Evolutionary conservation across 2,113 vertebrate species (phyloP).

Genomic region (Hemicordylus capensis): DNA sequence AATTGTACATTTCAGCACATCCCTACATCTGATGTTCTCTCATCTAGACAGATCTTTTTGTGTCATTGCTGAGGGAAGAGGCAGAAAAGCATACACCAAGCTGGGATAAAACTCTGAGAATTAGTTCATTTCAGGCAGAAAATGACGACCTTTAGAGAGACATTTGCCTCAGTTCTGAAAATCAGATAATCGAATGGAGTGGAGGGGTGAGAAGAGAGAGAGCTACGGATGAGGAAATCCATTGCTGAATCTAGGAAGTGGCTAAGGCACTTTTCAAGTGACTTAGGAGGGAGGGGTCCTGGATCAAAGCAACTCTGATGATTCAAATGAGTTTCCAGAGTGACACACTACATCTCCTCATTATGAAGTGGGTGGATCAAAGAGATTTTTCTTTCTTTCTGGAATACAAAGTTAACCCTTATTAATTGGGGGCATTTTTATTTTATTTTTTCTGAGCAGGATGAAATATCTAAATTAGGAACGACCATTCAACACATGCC

Average conservation of each 20-base stretch:
- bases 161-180: not conserved
- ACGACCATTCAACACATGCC: not conserved
- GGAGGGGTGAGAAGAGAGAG: not conserved
- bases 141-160: not conserved
- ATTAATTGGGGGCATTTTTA: constrained; percentile 10
- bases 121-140: not conserved
- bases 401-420: constrained; percentile 2
- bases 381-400: not conserved
- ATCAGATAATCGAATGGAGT: no score
- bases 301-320: not conserved
- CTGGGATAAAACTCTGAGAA: not conserved
- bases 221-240: no score
- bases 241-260: not conserved
- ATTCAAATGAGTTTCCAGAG: not conserved
- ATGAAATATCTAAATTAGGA: not conserved
- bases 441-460: no score
- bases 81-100: no score
- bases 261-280: not conserved
- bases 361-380: not conserved
- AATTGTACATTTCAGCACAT: no score
- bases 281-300: not conserved
- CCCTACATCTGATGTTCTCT: no score
- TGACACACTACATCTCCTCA: not conserved
- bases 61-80: no score
- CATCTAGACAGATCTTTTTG: no score